These are phyloP conservation scores for Rhineura floridana DNA, from an alignment of 2,113 vertebrate genomes.

Conservation along the genomic window DNA sequence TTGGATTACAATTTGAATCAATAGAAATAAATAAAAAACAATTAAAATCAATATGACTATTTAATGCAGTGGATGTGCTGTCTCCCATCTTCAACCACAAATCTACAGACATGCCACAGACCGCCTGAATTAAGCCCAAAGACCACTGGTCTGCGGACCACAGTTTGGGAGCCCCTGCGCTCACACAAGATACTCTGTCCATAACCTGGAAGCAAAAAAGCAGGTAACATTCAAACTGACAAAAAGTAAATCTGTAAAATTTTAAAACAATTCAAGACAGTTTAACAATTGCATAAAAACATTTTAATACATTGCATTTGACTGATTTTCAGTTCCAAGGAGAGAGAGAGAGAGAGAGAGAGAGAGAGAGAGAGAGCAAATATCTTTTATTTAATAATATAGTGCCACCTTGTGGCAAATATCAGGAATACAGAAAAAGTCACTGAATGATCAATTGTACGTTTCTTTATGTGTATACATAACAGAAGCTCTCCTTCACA, in stretches of 20 bases:
- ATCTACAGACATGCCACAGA: too few species aligned
- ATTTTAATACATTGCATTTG: neutral
- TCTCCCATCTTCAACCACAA: too few species aligned
- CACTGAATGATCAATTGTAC: neutral
- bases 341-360: too few species aligned
- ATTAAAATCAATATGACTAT: too few species aligned
- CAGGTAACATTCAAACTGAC: neutral
- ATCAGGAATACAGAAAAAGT: neutral
- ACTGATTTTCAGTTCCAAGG: neutral
- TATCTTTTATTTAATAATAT: constrained; percentile 16
- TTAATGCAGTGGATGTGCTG: too few species aligned
- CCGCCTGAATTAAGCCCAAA: too few species aligned
- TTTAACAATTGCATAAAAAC: neutral
- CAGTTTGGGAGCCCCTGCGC: too few species aligned
- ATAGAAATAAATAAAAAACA: too few species aligned
- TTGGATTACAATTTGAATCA: too few species aligned
- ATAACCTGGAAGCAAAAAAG: accelerated
- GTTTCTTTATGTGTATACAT: neutral
- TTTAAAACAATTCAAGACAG: neutral
- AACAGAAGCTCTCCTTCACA: too few species aligned
- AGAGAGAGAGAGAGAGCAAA: too few species aligned
- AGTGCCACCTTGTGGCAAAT: constrained; percentile 59
- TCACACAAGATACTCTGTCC: neutral
- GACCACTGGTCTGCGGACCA: too few species aligned
- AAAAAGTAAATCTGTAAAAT: neutral